A percentile compares a stretch with the other conserved stretches of the same genome.
These are phyloP conservation scores for Theodoxus fluviatilis DNA, from an alignment of 2,888 invertebrate genomes.

Conservation along the genomic window DNA sequence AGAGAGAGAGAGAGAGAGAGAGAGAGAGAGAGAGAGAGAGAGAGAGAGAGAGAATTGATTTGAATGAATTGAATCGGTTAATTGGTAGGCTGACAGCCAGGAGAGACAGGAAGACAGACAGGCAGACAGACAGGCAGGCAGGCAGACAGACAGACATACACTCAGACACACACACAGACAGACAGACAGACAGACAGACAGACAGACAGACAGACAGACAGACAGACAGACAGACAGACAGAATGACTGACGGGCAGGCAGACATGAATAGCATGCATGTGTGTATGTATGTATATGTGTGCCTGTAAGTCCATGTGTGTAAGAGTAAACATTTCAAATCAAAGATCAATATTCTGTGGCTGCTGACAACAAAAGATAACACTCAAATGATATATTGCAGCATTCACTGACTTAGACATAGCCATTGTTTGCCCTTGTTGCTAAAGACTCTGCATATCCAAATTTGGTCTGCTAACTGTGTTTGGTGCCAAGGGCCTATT, in stretches of 20 bases:
- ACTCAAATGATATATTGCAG: too few species aligned
- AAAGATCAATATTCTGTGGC: too few species aligned
- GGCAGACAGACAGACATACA: conserved; percentile 19
- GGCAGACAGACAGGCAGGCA: conserved; percentile 22
- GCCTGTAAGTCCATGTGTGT: neutral
- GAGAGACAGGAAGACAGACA: neutral
- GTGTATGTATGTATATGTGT: conserved; percentile 21
- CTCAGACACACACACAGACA: conserved; percentile 18
- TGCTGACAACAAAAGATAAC: too few species aligned
- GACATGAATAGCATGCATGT: neutral
- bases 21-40: too few species aligned
- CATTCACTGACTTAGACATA: too few species aligned
- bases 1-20: conserved; percentile 18
- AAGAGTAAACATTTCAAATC: too few species aligned
- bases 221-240: conserved; percentile 15
- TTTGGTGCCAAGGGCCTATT: too few species aligned
- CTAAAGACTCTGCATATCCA: too few species aligned
- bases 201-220: conserved; percentile 21
- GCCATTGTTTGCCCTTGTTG: too few species aligned
- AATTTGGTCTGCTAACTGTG: too few species aligned
- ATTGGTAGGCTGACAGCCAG: neutral
- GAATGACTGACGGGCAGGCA: neutral
- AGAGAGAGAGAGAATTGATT: too few species aligned
- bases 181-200: conserved; percentile 23
- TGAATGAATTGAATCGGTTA: too few species aligned